Percentiles rank a stretch among this genome's conserved stretches.
Evolutionary conservation across 1,140 invertebrate genomes (phyloP).

Genomic region (Procambarus clarkii): DNA sequence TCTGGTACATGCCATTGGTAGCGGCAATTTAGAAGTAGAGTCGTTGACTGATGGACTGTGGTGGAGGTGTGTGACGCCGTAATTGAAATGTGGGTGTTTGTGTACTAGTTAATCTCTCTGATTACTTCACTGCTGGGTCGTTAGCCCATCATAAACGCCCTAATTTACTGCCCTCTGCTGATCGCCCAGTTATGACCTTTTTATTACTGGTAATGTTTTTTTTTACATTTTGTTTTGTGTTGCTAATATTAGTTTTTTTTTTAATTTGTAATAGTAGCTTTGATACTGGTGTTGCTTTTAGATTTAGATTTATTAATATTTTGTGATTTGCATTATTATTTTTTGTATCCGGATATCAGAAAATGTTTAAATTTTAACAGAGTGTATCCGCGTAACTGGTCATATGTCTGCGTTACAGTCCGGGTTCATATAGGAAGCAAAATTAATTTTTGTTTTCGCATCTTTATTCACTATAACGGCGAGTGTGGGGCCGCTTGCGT

Average conservation of each 20-base stretch:
- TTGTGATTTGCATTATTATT: no score
- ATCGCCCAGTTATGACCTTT: background rate
- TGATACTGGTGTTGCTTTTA: no score
- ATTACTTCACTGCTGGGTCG: background rate
- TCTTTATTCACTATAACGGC: no score
- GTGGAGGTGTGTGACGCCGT: background rate
- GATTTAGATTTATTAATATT: no score
- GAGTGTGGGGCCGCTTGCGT: no score
- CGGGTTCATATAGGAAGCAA: no score
- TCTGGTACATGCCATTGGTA: no score
- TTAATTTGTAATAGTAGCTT: background rate
- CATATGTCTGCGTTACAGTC: no score
- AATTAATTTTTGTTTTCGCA: no score
- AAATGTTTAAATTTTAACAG: no score
- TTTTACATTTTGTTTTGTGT: background rate
- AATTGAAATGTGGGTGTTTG: background rate
- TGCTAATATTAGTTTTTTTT: background rate
- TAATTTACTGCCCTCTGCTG: background rate
- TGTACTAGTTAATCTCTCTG: background rate
- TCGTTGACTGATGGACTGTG: background rate
- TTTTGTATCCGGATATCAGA: no score
- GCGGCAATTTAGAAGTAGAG: background rate
- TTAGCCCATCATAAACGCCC: background rate
- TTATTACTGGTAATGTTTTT: background rate
- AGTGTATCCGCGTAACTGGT: no score